Evolutionary conservation across 92 coral and sea anemone genomes (phyloP), one percentile per base, ranked within the genome.

Genomic region (Isaurus tuberculatus): DNA sequence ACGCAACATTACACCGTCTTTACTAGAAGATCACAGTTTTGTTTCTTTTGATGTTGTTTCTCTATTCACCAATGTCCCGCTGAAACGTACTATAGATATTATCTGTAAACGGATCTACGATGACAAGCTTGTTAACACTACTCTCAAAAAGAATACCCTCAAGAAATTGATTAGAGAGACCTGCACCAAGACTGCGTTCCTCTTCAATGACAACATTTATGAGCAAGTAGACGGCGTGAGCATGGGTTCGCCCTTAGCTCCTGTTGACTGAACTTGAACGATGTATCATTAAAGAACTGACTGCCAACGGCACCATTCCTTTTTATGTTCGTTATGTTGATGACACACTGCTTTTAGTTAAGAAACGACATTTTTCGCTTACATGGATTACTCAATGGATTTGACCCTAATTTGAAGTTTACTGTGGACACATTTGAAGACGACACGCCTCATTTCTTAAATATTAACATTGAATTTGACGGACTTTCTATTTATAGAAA

Each of bases 221-320:
- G 88, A 85, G 34, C 83, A 85, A 72, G 67, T 85, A 4, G 84
- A 85, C 49, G 64, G 84, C 28, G 90, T 80, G 19, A 77, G 85
- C 55, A 78, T 86, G 80, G 89, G 81, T 69, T 69, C 86, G 55
- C 44, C 84, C 70, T 30, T 70, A 61, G 43, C 75, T 31, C 80
- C 85, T 64, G 81, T 72, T 75, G 73, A 81, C 87, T 8, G 90
- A 89, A 26, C 73, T 89, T 29, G 90, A 89, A 42, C 43, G 65
- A 26, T 28, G 64, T 3, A 51, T 79, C 15, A 80, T 89, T 49
- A 49, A 63, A 28, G 65, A 83, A 33, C 79, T 83, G 23, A 83
- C 72, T 68, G 30, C 16, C 28, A 51, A 46, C 55, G 53, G 51
- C 46, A 70, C 70, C 30, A 79, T 79, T 49, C 48, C 44, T 40